Evolutionary conservation across 2,888 invertebrate genomes (phyloP).

Genomic region (Allophyes oxyacanthae): DNA sequence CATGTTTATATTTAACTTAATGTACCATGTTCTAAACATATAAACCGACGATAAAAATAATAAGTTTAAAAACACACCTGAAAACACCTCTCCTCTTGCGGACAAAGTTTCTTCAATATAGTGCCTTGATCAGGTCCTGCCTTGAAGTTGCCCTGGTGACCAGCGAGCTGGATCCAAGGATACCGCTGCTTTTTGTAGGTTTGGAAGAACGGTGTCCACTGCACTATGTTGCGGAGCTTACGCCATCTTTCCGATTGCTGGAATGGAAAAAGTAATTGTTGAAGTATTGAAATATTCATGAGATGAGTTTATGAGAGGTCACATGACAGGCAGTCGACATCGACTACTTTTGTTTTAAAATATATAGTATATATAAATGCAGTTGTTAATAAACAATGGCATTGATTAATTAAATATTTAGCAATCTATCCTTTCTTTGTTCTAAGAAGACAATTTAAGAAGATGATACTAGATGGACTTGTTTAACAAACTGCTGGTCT

Average conservation of each 20-base stretch:
- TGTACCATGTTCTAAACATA: not conserved
- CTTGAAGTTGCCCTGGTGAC: conserved; percentile 98
- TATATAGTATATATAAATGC: too few relatives aligned
- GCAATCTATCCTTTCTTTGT: too few relatives aligned
- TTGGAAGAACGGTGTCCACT: conserved; percentile 99
- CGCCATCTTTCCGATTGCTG: conserved; percentile 97
- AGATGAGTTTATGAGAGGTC: not conserved
- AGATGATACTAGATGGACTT: too few relatives aligned
- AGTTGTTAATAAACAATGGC: too few relatives aligned
- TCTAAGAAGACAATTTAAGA: too few relatives aligned
- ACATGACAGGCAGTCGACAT: too few relatives aligned
- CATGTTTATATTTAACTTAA: too few relatives aligned
- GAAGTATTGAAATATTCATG: conserved; percentile 2
- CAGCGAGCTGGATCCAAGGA: conserved; percentile 98
- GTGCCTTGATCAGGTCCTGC: conserved; percentile 98
- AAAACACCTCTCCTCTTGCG: conserved; percentile 97
- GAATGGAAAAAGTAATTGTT: conserved; percentile 66
- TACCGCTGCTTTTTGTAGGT: conserved; percentile 98
- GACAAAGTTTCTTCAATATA: conserved; percentile 97
- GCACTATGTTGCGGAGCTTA: conserved; percentile 97
- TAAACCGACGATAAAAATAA: not conserved
- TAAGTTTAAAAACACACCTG: conserved; percentile 82
- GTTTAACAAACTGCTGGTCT: too few relatives aligned
- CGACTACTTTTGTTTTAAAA: too few relatives aligned
- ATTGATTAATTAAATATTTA: not conserved